Conservation (phyloP, 64 coral and sea anemone genomes). For the Actinia equina region DNA sequence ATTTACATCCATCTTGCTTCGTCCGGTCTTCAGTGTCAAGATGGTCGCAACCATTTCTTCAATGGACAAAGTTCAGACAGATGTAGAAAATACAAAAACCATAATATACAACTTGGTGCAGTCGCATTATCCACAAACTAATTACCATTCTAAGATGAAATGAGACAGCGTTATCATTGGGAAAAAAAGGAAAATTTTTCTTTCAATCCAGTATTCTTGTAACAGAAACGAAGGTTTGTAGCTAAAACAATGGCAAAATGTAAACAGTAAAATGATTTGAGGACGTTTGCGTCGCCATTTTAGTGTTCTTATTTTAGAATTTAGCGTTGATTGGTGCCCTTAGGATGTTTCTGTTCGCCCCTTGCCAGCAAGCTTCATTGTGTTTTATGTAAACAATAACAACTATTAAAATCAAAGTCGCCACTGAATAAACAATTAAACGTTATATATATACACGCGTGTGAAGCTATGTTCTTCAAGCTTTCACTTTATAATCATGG, state of each 20-base stretch:
- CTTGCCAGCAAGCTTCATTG: neutral
- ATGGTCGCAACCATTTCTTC: too few relatives aligned
- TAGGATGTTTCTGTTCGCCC: neutral
- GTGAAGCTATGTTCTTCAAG: neutral
- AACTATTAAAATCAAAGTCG: neutral
- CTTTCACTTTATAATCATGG: too few relatives aligned
- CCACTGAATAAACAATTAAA: neutral
- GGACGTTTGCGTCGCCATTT: neutral
- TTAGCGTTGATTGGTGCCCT: neutral
- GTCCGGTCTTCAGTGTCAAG: neutral
- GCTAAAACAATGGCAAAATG: neutral
- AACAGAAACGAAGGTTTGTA: neutral
- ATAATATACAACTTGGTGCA: too few relatives aligned
- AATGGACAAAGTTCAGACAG: neutral
- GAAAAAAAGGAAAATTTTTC: too few relatives aligned
- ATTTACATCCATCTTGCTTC: neutral
- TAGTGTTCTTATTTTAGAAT: neutral
- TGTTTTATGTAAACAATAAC: slow-evolving; percentile 1
- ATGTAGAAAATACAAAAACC: neutral
- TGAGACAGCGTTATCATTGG: too few relatives aligned
- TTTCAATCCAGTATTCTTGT: neutral
- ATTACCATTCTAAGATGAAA: neutral
- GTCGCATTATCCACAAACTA: neutral
- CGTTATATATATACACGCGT: neutral
- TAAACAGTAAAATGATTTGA: neutral